Conservation (phyloP, 2,797 vertebrate species). For the Glyptemys insculpta region DNA sequence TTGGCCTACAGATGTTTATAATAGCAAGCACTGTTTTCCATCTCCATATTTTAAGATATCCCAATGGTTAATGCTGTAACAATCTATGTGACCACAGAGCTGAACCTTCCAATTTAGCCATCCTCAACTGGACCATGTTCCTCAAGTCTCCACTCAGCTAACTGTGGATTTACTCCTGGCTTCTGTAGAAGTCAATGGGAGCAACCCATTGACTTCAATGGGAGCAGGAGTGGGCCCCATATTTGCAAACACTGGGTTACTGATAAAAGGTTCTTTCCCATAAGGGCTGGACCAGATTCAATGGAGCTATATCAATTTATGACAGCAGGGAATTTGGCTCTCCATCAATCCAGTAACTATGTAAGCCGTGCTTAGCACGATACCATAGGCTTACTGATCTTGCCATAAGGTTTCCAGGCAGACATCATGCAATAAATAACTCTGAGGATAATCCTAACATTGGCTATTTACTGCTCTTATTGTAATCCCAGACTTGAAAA, state of each 20-base stretch:
- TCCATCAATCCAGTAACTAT: background rate
- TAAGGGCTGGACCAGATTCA: background rate
- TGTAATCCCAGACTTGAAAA: background rate
- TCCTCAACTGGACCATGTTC: background rate
- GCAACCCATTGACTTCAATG: background rate
- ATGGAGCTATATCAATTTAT: background rate
- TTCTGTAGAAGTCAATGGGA: background rate
- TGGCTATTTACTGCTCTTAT: background rate
- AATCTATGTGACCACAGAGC: background rate
- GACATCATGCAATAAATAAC: background rate
- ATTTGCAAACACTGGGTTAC: background rate
- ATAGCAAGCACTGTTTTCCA: background rate
- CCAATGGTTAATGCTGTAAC: background rate
- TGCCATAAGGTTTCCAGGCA: background rate
- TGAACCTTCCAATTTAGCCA: background rate
- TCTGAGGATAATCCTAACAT: background rate
- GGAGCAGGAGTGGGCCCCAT: background rate
- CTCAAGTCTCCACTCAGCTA: background rate
- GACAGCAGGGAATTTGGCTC: background rate
- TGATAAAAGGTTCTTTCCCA: background rate
- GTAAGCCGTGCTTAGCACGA: background rate
- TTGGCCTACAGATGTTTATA: background rate
- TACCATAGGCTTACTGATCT: background rate
- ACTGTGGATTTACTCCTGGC: background rate
- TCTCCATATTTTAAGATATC: background rate